phyloP scores from a whole-genome alignment of 2,888 invertebrate species.

The Drosophila maculinotata region DNA sequence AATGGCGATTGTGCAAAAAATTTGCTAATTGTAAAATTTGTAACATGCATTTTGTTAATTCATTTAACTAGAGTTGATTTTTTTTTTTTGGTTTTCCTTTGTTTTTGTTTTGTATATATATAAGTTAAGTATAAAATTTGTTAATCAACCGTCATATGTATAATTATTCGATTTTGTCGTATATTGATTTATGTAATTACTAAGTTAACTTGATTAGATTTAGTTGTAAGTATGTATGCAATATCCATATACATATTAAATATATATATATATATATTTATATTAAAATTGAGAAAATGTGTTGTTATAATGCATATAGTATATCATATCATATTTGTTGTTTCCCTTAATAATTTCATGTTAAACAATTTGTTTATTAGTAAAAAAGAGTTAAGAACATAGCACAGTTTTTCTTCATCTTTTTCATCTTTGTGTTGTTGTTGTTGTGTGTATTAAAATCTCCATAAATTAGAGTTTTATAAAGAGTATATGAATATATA shows the following conservation, averaged over 20 bases:
- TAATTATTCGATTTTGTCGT: constrained; percentile 50
- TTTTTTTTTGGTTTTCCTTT: constrained; percentile 10
- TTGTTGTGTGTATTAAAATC: constrained; percentile 37
- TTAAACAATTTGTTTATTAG: constrained; percentile 48
- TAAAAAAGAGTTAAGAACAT: constrained; percentile 59
- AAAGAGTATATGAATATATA: constrained; percentile 39
- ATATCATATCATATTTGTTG: constrained; percentile 31
- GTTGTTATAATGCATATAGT: constrained; percentile 24
- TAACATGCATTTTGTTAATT: constrained; percentile 60
- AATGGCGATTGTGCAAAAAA: constrained; percentile 62
- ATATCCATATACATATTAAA: constrained; percentile 38
- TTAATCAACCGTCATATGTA: constrained; percentile 52
- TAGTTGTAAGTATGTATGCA: constrained; percentile 53
- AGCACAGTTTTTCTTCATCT: constrained; percentile 44
- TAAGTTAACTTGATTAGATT: constrained; percentile 61
- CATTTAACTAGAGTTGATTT: constrained; percentile 45
- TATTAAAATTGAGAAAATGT: constrained; percentile 49
- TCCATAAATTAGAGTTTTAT: constrained; percentile 46
- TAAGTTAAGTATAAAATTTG: constrained; percentile 59
- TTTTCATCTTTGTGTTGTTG: constrained; percentile 14
- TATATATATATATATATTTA: constrained; percentile 23
- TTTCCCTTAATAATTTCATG: constrained; percentile 38
- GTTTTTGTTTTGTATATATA: constrained; percentile 5
- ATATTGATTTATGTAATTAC: constrained; percentile 38
- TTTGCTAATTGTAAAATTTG: constrained; percentile 54